phyloP scores from a whole-genome alignment of 2,888 invertebrate species.

The Andrena bicolor region DNA sequence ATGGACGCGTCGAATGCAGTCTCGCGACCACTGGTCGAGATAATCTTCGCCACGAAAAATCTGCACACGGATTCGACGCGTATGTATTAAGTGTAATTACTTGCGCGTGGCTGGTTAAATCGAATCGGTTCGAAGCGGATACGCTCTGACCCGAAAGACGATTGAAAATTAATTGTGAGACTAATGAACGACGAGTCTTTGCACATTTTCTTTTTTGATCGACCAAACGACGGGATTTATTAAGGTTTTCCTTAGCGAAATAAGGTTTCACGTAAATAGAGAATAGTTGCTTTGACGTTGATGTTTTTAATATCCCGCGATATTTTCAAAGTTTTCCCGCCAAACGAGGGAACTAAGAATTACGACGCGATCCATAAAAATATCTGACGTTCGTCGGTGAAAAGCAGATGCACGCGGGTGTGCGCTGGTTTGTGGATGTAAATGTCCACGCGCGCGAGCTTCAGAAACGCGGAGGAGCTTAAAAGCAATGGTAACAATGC shows the following conservation, averaged over 20 bases:
- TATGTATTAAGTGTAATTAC: slow-evolving; percentile 29
- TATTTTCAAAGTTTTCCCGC: not conserved
- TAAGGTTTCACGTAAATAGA: not conserved
- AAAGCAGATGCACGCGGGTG: slow-evolving; percentile 12
- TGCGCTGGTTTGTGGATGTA: not conserved
- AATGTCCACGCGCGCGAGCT: not conserved
- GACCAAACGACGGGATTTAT: not conserved
- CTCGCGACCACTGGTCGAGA: not conserved
- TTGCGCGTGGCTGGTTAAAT: slow-evolving; percentile 42
- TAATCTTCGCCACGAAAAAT: slow-evolving; percentile 27
- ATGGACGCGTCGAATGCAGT: not conserved
- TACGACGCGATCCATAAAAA: slow-evolving; percentile 25
- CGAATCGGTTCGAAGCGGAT: slow-evolving; percentile 47
- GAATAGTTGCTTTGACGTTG: not conserved
- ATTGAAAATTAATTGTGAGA: slow-evolving; percentile 17
- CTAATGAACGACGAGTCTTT: slow-evolving; percentile 38
- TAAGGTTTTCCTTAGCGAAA: not conserved
- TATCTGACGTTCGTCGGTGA: slow-evolving; percentile 3
- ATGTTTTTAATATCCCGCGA: not conserved
- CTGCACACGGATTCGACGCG: slow-evolving; percentile 7
- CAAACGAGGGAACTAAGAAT: not conserved
- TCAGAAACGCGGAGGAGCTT: slow-evolving; percentile 38
- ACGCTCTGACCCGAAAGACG: slow-evolving; percentile 41
- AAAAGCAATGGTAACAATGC: slow-evolving; percentile 61
- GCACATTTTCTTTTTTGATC: not conserved